Evolutionary conservation across 1,140 invertebrate genomes (phyloP).

Genomic region (Atta cephalotes): DNA sequence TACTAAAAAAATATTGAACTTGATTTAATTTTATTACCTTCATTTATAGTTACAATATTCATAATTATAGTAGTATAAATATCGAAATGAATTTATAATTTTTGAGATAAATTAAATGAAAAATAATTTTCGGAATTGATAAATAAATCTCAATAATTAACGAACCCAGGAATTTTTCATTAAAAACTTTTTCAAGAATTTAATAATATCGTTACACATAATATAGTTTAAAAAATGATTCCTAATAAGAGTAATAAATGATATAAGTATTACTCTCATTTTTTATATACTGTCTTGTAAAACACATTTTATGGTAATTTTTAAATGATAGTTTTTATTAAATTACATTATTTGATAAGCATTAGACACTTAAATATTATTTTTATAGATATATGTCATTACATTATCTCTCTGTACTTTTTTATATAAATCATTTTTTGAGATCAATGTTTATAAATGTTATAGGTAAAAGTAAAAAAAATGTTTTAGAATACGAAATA

Average conservation of each 20-base stretch:
- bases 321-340: neutral
- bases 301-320: neutral
- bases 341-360: neutral
- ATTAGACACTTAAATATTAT: neutral
- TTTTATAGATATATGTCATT: neutral
- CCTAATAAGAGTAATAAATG: neutral
- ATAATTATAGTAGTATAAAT: neutral
- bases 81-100: neutral
- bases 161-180: neutral
- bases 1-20: neutral
- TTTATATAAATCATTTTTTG: neutral
- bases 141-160: neutral
- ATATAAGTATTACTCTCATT: neutral
- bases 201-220: neutral
- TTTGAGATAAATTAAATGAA: neutral
- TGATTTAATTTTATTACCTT: neutral
- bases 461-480: neutral
- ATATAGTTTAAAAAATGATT: neutral
- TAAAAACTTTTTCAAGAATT: neutral
- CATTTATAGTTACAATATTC: neutral
- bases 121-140: neutral
- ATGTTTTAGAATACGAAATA: constrained; percentile 28
- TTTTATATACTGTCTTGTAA: neutral
- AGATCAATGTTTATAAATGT: neutral
- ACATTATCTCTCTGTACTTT: neutral